These are phyloP conservation scores for Mionectes olivaceus DNA, from an alignment of 2,797 vertebrate genomes.

Conservation along the genomic window DNA sequence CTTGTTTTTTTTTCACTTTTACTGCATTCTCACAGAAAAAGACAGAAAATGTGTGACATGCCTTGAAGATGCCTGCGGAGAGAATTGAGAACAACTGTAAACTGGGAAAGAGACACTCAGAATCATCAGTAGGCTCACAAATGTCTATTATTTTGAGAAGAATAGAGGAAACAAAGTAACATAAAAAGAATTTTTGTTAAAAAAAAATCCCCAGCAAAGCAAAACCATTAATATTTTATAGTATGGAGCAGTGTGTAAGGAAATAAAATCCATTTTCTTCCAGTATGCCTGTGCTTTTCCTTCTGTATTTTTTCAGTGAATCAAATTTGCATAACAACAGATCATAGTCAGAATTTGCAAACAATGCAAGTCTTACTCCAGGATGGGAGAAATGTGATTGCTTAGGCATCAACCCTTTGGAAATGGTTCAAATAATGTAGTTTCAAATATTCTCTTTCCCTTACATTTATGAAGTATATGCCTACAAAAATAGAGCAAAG, in stretches of 20 bases:
- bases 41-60: not conserved
- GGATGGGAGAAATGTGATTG: not conserved
- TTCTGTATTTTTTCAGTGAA: not conserved
- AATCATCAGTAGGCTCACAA: not conserved
- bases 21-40: not conserved
- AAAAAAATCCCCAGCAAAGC: not conserved
- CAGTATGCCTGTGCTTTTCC: not conserved
- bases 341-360: not conserved
- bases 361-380: not conserved
- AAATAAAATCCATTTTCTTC: not conserved
- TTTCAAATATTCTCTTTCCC: not conserved
- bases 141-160: not conserved
- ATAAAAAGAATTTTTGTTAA: not conserved
- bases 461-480: not conserved
- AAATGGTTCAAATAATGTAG: not conserved
- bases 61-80: not conserved
- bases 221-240: not conserved
- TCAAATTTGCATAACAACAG: not conserved
- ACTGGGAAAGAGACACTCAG: not conserved
- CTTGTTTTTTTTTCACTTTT: not conserved
- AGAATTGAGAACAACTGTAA: not conserved
- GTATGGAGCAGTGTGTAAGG: not conserved
- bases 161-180: not conserved
- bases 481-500: not conserved
- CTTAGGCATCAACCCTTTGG: not conserved